Evolutionary conservation across 2,888 invertebrate species (phyloP), one percentile per base, ranked within the genome.

Genomic region (Gymnosoma rotundatum): DNA sequence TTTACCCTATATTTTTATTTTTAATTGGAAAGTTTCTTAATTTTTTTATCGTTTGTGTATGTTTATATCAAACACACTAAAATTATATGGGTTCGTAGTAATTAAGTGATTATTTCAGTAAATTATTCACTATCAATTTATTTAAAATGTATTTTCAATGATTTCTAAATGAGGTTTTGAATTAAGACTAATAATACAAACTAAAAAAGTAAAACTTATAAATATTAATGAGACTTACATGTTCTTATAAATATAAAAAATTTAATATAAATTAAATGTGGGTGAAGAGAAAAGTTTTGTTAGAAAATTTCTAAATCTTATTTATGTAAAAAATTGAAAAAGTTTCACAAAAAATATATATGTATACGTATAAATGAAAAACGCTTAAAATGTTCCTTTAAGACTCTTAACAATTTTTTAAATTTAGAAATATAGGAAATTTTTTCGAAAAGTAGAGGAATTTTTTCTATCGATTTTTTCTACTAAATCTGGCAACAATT

Each of bases 101-200:
- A 14, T 54, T 21, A 58, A 32, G 20, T 38, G 42, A 48, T 63
- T 69, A 56, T 70, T 64, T 70, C 70, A 79, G 73, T 81, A 64
- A 76, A 81, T 81, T 81, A 81, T 76, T 75, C 21, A 75, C 70
- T 64, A 70, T 56, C 70, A 81, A 81, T 76, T 81, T 75, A 70
- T 76, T 70, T 76, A 81, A 76, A 81, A 76, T 56, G 70, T 66
- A 45, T 75, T 63, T 81, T 58, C 36, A 52, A 61, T 69, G 73
- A 79, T 79, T 74, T 74, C 56, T 56, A 67, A 70, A 75, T 75
- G 64, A 75, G 48, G 16, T 60, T 79, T 73, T 8, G 60, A 69
- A 63, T 5, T 5, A 32, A 32, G 8, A 32, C 32, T 8, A 32
- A 38, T 32, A 52, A 42, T 25, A 21, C 20, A 42, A 78, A 48